phyloP scores from a whole-genome alignment of 2,888 invertebrate species.

The Trisateles emortualis region DNA sequence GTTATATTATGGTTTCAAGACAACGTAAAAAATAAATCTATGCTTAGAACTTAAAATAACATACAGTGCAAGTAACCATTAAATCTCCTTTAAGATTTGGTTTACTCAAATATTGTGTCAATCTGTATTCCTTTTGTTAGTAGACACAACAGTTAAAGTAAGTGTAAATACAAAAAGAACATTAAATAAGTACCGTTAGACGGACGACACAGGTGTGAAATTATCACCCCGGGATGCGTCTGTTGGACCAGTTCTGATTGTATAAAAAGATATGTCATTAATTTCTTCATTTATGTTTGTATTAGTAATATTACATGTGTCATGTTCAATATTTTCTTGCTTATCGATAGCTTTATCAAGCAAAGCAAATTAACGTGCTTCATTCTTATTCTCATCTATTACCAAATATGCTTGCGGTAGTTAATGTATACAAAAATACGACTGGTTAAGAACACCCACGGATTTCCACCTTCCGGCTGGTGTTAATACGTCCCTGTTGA shows the following conservation, averaged over 20 bases:
- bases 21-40: too few species aligned
- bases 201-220: conserved; percentile 55
- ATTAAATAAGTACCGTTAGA: conserved; percentile 59
- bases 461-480: conserved; percentile 73
- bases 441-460: conserved; percentile 84
- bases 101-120: not conserved
- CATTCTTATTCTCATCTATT: conserved; percentile 61
- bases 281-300: conserved; percentile 5
- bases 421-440: conserved; percentile 71
- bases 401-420: conserved; percentile 70
- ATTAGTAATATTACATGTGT: not conserved
- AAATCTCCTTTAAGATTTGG: not conserved
- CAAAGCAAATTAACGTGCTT: conserved; percentile 34
- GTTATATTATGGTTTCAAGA: too few species aligned
- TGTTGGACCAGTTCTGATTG: conserved; percentile 13
- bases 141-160: conserved; percentile 54
- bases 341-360: conserved; percentile 24
- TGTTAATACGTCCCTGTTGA: conserved; percentile 83
- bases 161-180: conserved; percentile 56
- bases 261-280: conserved; percentile 8
- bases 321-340: not conserved
- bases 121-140: conserved; percentile 46
- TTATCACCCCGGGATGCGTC: conserved; percentile 44
- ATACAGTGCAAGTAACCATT: too few species aligned
- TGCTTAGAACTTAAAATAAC: too few species aligned